Evolutionary conservation across 2,888 invertebrate species (phyloP).

Genomic region (Macaria liturata): DNA sequence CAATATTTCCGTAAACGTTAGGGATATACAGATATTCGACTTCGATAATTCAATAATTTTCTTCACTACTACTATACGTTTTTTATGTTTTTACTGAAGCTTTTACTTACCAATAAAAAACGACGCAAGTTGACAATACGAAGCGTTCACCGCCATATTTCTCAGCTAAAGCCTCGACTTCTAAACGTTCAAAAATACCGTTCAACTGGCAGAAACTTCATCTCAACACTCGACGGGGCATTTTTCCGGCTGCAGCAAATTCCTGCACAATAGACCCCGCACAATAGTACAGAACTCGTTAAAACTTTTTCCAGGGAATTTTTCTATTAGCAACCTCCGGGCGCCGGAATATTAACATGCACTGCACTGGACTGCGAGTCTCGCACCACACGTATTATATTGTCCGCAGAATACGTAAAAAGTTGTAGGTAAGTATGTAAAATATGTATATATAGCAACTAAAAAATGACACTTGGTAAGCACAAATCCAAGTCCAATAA

Average conservation of each 20-base stretch:
- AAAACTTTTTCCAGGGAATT: constrained; percentile 44
- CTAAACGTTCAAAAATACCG: constrained; percentile 36
- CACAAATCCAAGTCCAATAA: background rate
- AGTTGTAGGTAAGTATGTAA: no score
- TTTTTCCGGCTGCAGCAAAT: constrained; percentile 41
- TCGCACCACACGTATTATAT: no score
- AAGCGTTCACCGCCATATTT: constrained; percentile 53
- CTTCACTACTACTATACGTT: no score
- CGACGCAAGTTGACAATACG: constrained; percentile 57
- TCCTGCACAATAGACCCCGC: constrained; percentile 48
- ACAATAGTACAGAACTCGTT: constrained; percentile 59
- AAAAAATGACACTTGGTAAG: no score
- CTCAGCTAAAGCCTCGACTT: constrained; percentile 26
- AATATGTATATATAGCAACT: no score
- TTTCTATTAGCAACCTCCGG: constrained; percentile 33
- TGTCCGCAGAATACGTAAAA: no score
- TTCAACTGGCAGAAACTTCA: constrained; percentile 41
- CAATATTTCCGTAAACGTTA: no score
- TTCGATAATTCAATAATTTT: no score
- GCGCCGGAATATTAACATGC: constrained; percentile 26
- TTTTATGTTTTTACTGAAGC: background rate
- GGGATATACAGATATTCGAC: no score
- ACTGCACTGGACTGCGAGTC: constrained; percentile 24
- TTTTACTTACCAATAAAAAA: constrained; percentile 65
- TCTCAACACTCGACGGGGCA: constrained; percentile 47